phyloP scores from a whole-genome alignment of 2,888 invertebrate species.

The Drosophila lutescens region DNA sequence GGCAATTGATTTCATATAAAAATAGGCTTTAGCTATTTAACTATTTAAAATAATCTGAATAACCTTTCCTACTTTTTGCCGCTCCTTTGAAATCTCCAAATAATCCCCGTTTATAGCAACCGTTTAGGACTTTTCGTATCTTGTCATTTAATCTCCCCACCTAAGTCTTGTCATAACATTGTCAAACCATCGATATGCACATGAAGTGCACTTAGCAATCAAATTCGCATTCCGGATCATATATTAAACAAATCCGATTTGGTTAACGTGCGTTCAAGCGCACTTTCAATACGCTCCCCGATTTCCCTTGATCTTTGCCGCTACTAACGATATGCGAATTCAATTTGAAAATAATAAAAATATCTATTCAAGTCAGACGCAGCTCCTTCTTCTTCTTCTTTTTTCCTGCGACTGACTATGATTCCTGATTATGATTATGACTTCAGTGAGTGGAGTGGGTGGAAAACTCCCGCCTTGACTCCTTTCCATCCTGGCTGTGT shows the following conservation, averaged over 20 bases:
- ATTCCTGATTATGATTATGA: conserved; percentile 58
- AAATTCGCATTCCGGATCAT: conserved; percentile 68
- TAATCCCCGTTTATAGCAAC: not conserved
- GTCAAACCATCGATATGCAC: conserved; percentile 13
- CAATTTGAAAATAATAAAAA: conserved; percentile 78
- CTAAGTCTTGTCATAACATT: conserved; percentile 41
- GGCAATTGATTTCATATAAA: not conserved
- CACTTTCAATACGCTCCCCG: conserved; percentile 11
- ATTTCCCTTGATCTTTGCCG: conserved; percentile 36
- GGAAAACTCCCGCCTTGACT: conserved; percentile 4
- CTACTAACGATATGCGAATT: conserved; percentile 72
- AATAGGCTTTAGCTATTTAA: not conserved
- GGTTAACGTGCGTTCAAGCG: conserved; percentile 49
- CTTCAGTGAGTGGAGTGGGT: conserved; percentile 32
- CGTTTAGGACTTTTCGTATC: conserved; percentile 1
- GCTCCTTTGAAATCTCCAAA: not conserved
- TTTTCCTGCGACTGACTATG: conserved; percentile 61
- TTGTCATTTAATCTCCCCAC: conserved; percentile 16
- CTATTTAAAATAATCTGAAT: not conserved
- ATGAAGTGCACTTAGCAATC: conserved; percentile 47
- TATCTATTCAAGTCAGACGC: conserved; percentile 47
- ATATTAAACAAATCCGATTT: conserved; percentile 71
- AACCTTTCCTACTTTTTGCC: not conserved
- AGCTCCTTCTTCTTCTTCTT: conserved; percentile 3
- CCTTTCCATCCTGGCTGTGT: conserved; percentile 61